Base-by-base conservation (phyloP, 2,113 vertebrate genomes). In the Notiomystis cincta region DNA sequence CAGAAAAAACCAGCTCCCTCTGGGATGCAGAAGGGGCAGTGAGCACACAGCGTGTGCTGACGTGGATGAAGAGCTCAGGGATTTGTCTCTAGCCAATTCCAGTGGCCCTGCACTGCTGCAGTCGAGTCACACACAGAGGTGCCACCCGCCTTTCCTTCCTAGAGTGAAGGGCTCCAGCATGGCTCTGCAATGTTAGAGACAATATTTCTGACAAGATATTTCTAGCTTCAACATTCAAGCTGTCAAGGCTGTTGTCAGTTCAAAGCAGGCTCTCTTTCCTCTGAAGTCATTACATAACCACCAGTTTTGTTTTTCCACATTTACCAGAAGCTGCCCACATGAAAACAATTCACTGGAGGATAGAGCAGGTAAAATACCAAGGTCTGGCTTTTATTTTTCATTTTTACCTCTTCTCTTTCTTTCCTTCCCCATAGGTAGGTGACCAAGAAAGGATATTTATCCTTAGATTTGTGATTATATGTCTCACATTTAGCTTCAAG, bases 201-300 rank as follows among this genome's bases (percentile, higher is more conserved):
- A 6, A 24, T 87, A 78, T 87, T 89, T 87, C 69, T 85, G 71
- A 78, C 82, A 89, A 91, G 70, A 82, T 92, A 94, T 96, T 97
- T 98, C 94, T 89, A 96, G 64, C 79, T 89, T 87, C 71, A 95
- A n/a, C 73, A 16, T 95, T 96, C 80, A 94, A 61, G 80, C 94
- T 97, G 94, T 80, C 88, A 93, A 91, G 40, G 25, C 73, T 97
- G 83, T 87, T 97, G 94, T 96, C 95, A 93, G 84, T 95, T 96
- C 77, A 88, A 96, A 94, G 87, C 40, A 95, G 62, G 57, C 54
- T 90, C 53, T 92, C 92, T 70, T 86, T 90, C 76, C 47, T 95
- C 87, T 88, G 84, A 88, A 96, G 76, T 62, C 76, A 92, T 96
- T 94, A 80, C 37, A 50, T 97, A 97, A 98, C 80, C 48, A 95